Evolutionary conservation across 2,797 vertebrate genomes (phyloP), one percentile per base, ranked within the genome.

Genomic region (Melanotaenia trifasciata): DNA sequence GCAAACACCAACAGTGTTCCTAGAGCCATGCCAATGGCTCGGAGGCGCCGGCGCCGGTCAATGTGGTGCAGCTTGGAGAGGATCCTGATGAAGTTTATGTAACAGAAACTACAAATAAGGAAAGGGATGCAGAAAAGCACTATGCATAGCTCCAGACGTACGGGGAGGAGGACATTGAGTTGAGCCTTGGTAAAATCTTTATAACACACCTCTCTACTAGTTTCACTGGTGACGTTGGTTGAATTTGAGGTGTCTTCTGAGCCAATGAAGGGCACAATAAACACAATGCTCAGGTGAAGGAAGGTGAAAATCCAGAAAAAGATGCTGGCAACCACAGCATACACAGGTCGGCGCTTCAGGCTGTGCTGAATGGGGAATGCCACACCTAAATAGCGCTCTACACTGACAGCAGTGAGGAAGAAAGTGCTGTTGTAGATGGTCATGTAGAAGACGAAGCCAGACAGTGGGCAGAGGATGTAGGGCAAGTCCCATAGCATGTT

Each of bases 71-170:
- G 89, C 4, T 83, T 90, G 2, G 94, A 90, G 73, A 98, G 91
- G 70, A 95, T 96, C 68, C 88, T 78, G 70, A 98, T 94, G 20
- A 98, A 96, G 80, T 95, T 96, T 86, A 94, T 86, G 81, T 98
- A 98, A 89, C 96, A 97, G 90, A 95, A 98, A 70, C 94, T 63
- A 68, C 94, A 94, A 72, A 98, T 84, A 1, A 89, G 7, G 73
- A 98, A 94, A 0, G 97, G 97, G 28, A 97, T 74, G 61, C 89
- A 94, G 91, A 98, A 98, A 5, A 98, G 94, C 0, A 96, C 90
- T 1, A 98, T 5, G 12, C 92, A 96, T 16, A 97, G 84, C 87
- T 98, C 96, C 76, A 98, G 89, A 0, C 97, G 92, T 0, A 97
- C 88, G 0, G 96, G 95, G 13, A 98, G 94, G 3, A 98, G 94